Conservation (phyloP, 2,797 vertebrate species). For the Pyrocephalus nanus region DNA sequence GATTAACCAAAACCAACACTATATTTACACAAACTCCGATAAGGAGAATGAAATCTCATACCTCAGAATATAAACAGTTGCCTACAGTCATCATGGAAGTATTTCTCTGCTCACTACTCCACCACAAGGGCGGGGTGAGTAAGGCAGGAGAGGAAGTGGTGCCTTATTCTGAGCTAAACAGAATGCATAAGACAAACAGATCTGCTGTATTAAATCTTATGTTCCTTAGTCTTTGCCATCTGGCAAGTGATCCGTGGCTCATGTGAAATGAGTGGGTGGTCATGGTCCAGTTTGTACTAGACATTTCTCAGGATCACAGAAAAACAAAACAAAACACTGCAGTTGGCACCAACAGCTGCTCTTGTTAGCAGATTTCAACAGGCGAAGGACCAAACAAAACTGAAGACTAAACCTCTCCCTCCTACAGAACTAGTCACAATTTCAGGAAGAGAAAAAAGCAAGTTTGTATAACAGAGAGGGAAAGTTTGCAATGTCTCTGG, state of each 20-base stretch:
- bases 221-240: constrained; percentile 48
- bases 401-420: background rate
- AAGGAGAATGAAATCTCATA: background rate
- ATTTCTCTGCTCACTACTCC: background rate
- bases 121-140: background rate
- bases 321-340: constrained; percentile 44
- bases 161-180: background rate
- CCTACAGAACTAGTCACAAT: background rate
- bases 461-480: background rate
- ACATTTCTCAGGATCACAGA: constrained; percentile 39
- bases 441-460: background rate
- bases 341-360: constrained; percentile 11
- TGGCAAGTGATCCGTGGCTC: constrained; percentile 31
- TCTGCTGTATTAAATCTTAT: constrained; percentile 13
- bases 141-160: background rate
- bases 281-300: constrained; percentile 44
- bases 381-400: constrained; percentile 31
- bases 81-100: background rate
- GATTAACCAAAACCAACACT: constrained; percentile 16
- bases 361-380: constrained; percentile 1
- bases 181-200: background rate
- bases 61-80: background rate
- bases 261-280: constrained; percentile 71
- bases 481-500: background rate
- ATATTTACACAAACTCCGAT: background rate